Percentiles rank a stretch among this genome's conserved stretches.
These are phyloP conservation scores for Anastrepha obliqua DNA, from an alignment of 1,140 invertebrate genomes.

Conservation along the genomic window DNA sequence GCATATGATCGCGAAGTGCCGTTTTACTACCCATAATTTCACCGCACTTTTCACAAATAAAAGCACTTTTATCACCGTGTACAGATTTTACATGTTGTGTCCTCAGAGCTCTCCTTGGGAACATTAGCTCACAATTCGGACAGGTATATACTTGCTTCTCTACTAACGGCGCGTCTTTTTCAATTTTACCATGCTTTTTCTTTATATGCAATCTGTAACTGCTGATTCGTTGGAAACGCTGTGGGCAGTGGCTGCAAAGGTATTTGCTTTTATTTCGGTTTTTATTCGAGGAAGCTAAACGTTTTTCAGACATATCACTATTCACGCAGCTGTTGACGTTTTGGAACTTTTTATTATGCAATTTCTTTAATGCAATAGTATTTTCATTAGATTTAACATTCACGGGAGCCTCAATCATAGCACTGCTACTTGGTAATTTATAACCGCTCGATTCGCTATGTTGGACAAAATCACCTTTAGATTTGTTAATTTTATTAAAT, in stretches of 20 bases:
- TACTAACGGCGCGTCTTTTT: background rate
- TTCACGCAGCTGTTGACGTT: background rate
- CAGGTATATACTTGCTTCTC: background rate
- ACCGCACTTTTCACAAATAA: slow-evolving; percentile 16
- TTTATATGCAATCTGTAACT: background rate
- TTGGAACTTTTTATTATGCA: background rate
- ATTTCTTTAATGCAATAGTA: background rate
- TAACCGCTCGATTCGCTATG: background rate
- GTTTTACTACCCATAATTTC: background rate
- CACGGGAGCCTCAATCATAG: background rate
- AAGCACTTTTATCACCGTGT: background rate
- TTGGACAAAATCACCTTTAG: background rate
- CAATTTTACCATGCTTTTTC: background rate
- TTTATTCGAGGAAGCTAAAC: background rate
- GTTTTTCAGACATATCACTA: background rate
- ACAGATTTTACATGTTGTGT: background rate
- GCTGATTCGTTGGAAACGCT: background rate
- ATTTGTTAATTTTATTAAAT: background rate
- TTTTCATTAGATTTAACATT: background rate
- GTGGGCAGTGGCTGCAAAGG: background rate
- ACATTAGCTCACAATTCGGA: background rate
- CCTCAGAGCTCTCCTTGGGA: background rate
- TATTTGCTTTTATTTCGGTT: background rate
- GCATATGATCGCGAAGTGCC: slow-evolving; percentile 69
- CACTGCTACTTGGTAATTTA: background rate